Base-by-base conservation (phyloP, 1,140 invertebrate genomes). In the Acyrthosiphon pisum region DNA sequence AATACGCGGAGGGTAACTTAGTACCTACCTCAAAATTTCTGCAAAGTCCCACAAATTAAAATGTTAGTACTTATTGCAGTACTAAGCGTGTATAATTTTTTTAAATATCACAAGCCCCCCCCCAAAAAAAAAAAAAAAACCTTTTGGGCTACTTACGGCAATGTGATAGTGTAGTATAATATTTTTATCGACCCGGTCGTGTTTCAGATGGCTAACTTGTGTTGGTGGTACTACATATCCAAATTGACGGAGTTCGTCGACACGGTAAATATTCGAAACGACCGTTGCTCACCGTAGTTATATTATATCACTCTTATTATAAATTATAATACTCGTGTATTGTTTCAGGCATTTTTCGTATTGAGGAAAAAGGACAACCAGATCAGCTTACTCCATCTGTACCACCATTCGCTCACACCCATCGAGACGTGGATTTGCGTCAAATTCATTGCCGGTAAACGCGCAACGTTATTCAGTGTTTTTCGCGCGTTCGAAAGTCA, bases 171-270 rank as follows among this genome's bases (percentile, higher is more conserved):
- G 44, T 46, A 46, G 2, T 46, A 46, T 8, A 46, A 9, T 9
- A 9, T 8, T 6, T 46, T 0, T 44, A 6, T 35, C 22, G n/a
- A 90, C 30, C 37, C 53, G 53, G 26, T 90, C 46, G 41, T 90
- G 94, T 95, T 97, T 83, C 96, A 99, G 97, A 99, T 99, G 98
- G 97, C 98, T 0, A 97, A 98, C 94, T 96, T 98, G 30, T 98
- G 98, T 95, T 99, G 98, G 97, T 98, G 98, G 96, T 99, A 99
- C 95, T 99, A 99, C 95, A 97, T 99, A 95, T 99, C 98, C 87
- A 99, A 99, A 95, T 96, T 98, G 94, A 97, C 98, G 30, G 99
- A 99, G 96, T 99, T 99, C 95, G 97, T 98, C 41, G 99, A 99
- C 95, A 99, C 99, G 93, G 96, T 97, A 95, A 96, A 95, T 50